Evolutionary conservation across 2,113 vertebrate genomes (phyloP).

Genomic region (Saguinus imperator): DNA sequence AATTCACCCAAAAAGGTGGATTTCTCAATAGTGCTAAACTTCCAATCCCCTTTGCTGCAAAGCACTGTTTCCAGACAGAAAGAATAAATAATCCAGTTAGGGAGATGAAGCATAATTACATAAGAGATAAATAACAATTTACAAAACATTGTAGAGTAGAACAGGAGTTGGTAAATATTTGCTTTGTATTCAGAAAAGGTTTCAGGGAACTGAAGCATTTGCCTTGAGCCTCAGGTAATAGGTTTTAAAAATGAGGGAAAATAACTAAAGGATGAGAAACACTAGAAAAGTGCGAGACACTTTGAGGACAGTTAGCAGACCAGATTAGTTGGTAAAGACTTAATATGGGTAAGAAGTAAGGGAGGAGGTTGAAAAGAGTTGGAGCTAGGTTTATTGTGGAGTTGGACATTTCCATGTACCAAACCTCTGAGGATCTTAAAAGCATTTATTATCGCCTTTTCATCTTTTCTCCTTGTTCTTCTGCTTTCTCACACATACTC

Average conservation of each 20-base stretch:
- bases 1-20: background rate
- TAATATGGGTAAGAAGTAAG: background rate
- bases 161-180: background rate
- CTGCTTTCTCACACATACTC: background rate
- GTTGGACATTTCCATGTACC: background rate
- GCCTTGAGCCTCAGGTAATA: background rate
- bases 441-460: background rate
- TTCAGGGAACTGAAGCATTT: background rate
- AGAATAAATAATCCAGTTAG: background rate
- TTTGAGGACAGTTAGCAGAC: background rate
- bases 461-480: background rate
- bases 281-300: background rate
- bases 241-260: background rate
- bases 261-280: background rate
- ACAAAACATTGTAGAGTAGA: background rate
- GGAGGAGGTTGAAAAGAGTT: background rate
- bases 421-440: background rate
- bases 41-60: background rate
- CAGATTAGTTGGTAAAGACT: background rate
- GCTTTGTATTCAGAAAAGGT: background rate
- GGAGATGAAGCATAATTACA: background rate
- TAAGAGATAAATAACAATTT: background rate
- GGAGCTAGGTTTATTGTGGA: background rate
- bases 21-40: background rate
- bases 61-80: background rate